Percentiles rank a stretch among this genome's conserved stretches.
Evolutionary conservation across 2,797 vertebrate species (phyloP).

Genomic region (Australoheros facetus): DNA sequence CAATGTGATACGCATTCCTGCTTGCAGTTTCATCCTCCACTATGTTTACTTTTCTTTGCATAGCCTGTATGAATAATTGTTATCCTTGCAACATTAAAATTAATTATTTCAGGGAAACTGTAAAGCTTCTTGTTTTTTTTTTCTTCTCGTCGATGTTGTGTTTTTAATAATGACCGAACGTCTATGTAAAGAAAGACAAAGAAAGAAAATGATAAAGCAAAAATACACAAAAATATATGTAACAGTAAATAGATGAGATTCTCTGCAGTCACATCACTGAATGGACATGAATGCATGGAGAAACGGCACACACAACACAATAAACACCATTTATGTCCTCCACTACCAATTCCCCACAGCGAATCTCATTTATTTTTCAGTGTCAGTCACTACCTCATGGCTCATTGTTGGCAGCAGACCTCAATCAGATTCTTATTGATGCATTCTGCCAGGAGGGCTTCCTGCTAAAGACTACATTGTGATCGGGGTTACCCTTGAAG

Average conservation of each 20-base stretch:
- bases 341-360: background rate
- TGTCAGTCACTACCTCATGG: constrained; percentile 44
- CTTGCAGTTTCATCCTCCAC: background rate
- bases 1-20: background rate
- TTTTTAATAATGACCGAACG: background rate
- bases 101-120: background rate
- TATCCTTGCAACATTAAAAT: background rate
- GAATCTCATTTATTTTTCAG: constrained; percentile 43
- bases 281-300: background rate
- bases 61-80: no score
- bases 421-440: constrained; percentile 69
- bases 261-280: background rate
- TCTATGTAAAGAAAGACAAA: no score
- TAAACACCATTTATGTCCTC: background rate
- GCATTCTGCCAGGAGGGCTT: constrained; percentile 36
- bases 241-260: accelerated
- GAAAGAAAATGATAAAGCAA: background rate
- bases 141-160: background rate
- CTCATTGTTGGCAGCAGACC: constrained; percentile 49
- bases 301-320: background rate
- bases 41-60: background rate
- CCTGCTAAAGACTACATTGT: constrained; percentile 38
- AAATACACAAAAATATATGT: background rate
- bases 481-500: constrained; percentile 40
- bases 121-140: background rate